Evolutionary conservation across 2,113 vertebrate genomes (phyloP).

Genomic region (Pardalotus punctatus): DNA sequence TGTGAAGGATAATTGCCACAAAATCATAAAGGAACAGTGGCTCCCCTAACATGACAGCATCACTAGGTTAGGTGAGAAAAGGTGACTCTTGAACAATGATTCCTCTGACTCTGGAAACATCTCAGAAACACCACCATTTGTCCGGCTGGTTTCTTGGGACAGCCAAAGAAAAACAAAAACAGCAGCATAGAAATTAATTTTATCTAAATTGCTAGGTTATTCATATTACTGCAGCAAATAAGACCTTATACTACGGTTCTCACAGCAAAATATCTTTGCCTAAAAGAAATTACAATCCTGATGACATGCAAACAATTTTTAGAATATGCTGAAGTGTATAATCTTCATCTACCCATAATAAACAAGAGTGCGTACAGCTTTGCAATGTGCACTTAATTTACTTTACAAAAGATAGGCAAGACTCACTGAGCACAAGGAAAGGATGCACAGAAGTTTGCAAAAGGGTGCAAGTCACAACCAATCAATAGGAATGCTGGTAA

Average conservation of each 20-base stretch:
- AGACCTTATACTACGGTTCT: not conserved
- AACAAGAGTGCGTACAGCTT: not conserved
- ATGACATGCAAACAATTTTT: not conserved
- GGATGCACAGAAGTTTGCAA: not conserved
- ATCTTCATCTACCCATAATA: not conserved
- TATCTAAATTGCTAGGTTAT: not conserved
- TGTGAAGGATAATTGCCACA: not conserved
- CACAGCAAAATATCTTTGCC: not conserved
- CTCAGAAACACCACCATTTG: not conserved
- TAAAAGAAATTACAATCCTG: not conserved
- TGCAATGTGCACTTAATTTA: not conserved
- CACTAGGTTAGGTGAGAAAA: not conserved
- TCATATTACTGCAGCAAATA: not conserved
- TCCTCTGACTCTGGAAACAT: not conserved
- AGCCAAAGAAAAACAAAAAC: not conserved
- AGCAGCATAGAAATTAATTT: not conserved
- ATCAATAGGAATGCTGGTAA: not conserved
- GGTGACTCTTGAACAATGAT: accelerated
- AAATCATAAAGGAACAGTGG: not conserved
- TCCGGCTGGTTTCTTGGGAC: not conserved
- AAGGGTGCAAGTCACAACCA: not conserved
- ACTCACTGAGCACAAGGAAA: not conserved
- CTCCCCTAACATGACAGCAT: not conserved
- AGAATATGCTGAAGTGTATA: not conserved
- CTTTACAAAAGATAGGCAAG: not conserved